Base-by-base conservation (phyloP, 2,113 vertebrate species). In the Phocoena sinus region DNA sequence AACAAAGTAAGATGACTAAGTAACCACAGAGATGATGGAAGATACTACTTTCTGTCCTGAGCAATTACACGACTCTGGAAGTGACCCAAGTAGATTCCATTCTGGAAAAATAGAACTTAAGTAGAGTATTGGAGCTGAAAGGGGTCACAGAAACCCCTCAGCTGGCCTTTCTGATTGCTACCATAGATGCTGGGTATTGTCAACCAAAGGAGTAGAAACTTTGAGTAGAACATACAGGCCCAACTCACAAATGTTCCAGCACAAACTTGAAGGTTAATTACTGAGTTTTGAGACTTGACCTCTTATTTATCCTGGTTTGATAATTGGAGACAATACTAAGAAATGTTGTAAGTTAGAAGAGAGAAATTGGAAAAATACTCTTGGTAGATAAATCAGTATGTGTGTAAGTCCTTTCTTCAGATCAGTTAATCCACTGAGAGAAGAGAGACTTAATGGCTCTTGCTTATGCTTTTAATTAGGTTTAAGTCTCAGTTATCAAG, bases 401-500 rank as follows among this genome's bases (percentile, higher is more conserved):
- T 56, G 5, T 56, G 28, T 28, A 97, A 91, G 38, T 21, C 8
- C 36, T 96, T 79, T 73, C 50, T 89, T 96, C 36, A 95, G 60
- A 84, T 83, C 53, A 81, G 31, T 31, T 90, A 81, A 38, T 31
- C 88, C 65, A 65, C 36, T 92, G 20, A 92, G 67, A 91, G 18
- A 91, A 82, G 10, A 93, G 50, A 95, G 60, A 80, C 10, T 80
- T 80, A 96, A 93, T 94, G 70, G 18, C 56, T 91, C 47, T 53
- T 92, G 26, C 38, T 97, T 74, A 93, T 97, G 84, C 9, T 98
- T 97, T 91, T 76, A 65, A 86, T 95, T 97, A 99, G 99, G 41
- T 98, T 99, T 98, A 98, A 95, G 50, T 98, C 80, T 12, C 97
- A 98, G 9, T 79, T 89, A 97, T 93, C 97, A 62, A 84, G 62